Evolutionary conservation across 2,113 vertebrate genomes (phyloP).

Genomic region (Psophia crepitans): DNA sequence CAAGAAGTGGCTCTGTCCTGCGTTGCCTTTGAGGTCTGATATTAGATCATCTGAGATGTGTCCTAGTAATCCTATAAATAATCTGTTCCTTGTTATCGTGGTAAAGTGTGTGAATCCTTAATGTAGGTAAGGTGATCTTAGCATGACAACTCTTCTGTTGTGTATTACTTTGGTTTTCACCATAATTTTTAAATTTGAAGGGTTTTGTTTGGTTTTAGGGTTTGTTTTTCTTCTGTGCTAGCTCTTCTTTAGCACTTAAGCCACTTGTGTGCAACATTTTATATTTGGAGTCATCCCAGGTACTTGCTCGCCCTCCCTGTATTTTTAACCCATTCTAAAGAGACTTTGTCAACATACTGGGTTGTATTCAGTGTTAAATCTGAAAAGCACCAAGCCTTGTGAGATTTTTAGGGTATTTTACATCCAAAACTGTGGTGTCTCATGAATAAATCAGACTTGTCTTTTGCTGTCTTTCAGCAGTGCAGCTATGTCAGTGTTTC

Average conservation of each 20-base stretch:
- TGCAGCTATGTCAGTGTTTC: not conserved
- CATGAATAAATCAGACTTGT: not conserved
- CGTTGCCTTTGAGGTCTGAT: not conserved
- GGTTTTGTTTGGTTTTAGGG: not conserved
- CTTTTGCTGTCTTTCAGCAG: not conserved
- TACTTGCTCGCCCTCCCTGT: rapidly evolving
- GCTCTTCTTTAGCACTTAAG: not conserved
- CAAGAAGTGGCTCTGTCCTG: not conserved
- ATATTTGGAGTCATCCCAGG: not conserved
- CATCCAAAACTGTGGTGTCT: rapidly evolving
- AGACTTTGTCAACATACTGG: not conserved
- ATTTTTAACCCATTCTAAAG: not conserved
- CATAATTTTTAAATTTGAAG: not conserved
- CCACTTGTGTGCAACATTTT: not conserved
- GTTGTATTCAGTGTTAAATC: not conserved
- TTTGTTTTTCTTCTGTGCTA: not conserved
- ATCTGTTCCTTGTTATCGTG: not conserved
- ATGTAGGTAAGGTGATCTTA: not conserved
- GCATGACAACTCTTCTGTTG: not conserved
- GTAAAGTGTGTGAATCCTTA: not conserved
- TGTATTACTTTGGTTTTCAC: not conserved
- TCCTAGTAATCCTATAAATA: not conserved
- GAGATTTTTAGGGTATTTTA: not conserved
- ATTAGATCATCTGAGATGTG: not conserved
- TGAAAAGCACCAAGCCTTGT: not conserved